These are phyloP conservation scores for Zaprionus nigranus DNA, from an alignment of 1,140 invertebrate genomes.

Conservation along the genomic window DNA sequence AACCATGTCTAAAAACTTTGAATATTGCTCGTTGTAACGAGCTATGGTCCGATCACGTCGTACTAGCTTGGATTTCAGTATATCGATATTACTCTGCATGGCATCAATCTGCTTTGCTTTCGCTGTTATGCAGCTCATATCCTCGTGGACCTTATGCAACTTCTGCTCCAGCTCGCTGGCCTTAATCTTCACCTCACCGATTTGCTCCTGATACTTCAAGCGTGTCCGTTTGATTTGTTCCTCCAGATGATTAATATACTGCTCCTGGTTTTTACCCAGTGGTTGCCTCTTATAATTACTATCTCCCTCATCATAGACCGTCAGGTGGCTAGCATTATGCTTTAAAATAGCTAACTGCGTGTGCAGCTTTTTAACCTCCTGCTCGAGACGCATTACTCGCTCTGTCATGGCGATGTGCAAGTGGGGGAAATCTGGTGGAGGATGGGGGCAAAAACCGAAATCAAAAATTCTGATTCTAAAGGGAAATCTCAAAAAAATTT, in stretches of 20 bases:
- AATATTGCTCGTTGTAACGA: slow-evolving; percentile 49
- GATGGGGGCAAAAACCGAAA: neutral
- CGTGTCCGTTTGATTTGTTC: slow-evolving; percentile 55
- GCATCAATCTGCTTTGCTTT: slow-evolving; percentile 44
- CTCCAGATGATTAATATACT: slow-evolving; percentile 58
- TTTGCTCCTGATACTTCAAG: slow-evolving; percentile 52
- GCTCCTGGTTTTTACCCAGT: slow-evolving; percentile 16
- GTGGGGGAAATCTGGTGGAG: neutral
- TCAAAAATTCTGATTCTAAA: neutral
- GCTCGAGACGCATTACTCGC: slow-evolving; percentile 34
- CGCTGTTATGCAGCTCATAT: slow-evolving; percentile 43
- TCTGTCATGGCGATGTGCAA: slow-evolving; percentile 19
- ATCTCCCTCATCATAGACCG: slow-evolving; percentile 6
- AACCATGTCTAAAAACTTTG: slow-evolving; percentile 24
- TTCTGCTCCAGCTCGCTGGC: slow-evolving; percentile 45
- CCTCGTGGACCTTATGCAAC: slow-evolving; percentile 36
- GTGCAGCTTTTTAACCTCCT: slow-evolving; percentile 30
- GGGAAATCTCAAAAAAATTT: slow-evolving; percentile 8
- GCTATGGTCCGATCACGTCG: slow-evolving; percentile 55
- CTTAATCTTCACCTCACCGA: slow-evolving; percentile 42
- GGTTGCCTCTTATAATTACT: neutral
- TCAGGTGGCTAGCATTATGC: slow-evolving; percentile 13
- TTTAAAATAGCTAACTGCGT: slow-evolving; percentile 25
- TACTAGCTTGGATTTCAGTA: slow-evolving; percentile 37
- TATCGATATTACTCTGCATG: slow-evolving; percentile 17